phyloP scores from a whole-genome alignment of 2,888 invertebrate species.

The Homarus gammarus region DNA sequence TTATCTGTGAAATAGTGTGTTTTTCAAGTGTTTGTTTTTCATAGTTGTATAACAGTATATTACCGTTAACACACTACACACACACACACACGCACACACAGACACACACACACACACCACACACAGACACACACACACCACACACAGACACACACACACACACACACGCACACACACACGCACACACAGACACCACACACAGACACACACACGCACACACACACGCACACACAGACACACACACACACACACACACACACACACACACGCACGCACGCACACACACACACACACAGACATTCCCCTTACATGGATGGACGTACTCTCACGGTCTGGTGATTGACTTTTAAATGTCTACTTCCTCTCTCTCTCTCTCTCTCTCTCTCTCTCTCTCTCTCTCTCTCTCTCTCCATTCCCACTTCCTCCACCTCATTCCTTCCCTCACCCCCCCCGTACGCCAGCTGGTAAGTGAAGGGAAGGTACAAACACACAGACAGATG shows the following conservation, averaged over 20 bases:
- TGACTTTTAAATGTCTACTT: background rate
- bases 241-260: background rate
- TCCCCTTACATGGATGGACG: too few relatives aligned
- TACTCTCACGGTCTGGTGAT: background rate
- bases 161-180: background rate
- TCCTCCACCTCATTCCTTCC: background rate
- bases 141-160: background rate
- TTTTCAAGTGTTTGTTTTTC: too few relatives aligned
- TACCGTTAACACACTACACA: too few relatives aligned
- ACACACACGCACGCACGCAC: background rate
- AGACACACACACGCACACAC: background rate
- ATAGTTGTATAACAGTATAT: too few relatives aligned
- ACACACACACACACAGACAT: background rate
- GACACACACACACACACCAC: background rate
- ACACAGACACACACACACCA: too few relatives aligned
- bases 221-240: background rate
- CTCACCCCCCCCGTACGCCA: too few relatives aligned
- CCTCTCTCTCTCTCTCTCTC: constrained; percentile 37
- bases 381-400: constrained; percentile 14
- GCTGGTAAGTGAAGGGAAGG: too few relatives aligned
- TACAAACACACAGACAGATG: too few relatives aligned
- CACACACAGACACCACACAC: background rate
- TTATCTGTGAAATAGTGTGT: too few relatives aligned
- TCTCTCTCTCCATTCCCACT: background rate
- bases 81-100: too few relatives aligned